These are phyloP conservation scores for Porphyrio hochstetteri DNA, from an alignment of 2,113 vertebrate genomes.

Conservation along the genomic window DNA sequence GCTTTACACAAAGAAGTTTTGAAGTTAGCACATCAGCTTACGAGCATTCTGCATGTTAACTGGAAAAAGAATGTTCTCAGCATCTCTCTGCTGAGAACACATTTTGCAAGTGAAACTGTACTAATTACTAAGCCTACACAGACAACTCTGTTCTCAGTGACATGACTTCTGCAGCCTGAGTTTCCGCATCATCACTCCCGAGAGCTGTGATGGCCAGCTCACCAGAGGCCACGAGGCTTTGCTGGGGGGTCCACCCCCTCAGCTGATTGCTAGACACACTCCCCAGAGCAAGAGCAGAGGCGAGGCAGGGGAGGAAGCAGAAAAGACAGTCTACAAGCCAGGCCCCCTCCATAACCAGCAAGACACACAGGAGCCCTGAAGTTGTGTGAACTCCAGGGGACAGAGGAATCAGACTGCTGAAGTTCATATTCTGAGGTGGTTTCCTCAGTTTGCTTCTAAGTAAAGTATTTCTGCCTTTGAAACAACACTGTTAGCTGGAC, in stretches of 20 bases:
- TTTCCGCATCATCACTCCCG: background rate
- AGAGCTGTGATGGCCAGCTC: background rate
- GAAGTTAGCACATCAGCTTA: background rate
- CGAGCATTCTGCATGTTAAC: background rate
- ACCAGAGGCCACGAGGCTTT: background rate
- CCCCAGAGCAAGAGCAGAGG: background rate
- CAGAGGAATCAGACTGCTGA: background rate
- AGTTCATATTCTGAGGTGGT: background rate
- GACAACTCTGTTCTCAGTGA: background rate
- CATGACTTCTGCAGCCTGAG: background rate
- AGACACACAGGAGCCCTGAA: background rate
- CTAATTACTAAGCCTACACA: background rate
- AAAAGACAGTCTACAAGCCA: background rate
- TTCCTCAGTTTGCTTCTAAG: background rate
- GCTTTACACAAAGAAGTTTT: background rate
- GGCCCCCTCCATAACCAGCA: background rate
- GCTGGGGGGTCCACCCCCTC: background rate
- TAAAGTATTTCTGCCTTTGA: background rate
- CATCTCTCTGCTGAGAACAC: background rate
- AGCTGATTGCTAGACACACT: background rate
- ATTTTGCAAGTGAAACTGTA: background rate
- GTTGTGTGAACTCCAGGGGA: background rate
- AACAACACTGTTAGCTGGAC: background rate
- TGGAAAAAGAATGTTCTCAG: background rate
- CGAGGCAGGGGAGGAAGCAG: background rate